These are phyloP conservation scores for Macrosiphum euphorbiae DNA, from an alignment of 2,888 invertebrate genomes.

Conservation along the genomic window DNA sequence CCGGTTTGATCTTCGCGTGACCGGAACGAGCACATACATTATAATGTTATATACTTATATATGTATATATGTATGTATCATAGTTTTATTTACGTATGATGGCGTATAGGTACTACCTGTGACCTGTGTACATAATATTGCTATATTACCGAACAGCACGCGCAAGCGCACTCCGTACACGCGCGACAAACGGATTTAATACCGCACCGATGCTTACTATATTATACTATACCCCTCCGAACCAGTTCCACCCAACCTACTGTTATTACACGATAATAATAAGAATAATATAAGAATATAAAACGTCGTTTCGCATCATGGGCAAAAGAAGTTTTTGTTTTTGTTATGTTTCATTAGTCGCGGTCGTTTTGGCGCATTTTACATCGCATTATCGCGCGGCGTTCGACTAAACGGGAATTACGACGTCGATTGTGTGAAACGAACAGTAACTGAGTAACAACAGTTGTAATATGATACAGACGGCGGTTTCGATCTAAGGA, in stretches of 20 bases:
- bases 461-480: conserved; percentile 2
- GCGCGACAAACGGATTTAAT: background rate
- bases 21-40: conserved; percentile 41
- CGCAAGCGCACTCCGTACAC: background rate
- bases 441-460: background rate
- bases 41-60: background rate
- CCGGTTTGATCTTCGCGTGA: conserved; percentile 39
- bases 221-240: background rate
- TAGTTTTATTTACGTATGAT: background rate
- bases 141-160: background rate
- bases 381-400: background rate
- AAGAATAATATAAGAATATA: background rate
- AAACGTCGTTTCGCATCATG: conserved; percentile 14
- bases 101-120: background rate
- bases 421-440: background rate
- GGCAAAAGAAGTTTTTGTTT: conserved; percentile 15
- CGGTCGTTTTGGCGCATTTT: background rate
- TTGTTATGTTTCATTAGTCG: conserved; percentile 36
- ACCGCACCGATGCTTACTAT: background rate
- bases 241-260: background rate
- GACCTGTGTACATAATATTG: background rate
- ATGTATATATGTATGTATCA: background rate
- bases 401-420: background rate
- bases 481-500: background rate
- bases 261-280: background rate